Conservation (phyloP, 2,888 invertebrate genomes). For the Tiliacea citrago region DNA sequence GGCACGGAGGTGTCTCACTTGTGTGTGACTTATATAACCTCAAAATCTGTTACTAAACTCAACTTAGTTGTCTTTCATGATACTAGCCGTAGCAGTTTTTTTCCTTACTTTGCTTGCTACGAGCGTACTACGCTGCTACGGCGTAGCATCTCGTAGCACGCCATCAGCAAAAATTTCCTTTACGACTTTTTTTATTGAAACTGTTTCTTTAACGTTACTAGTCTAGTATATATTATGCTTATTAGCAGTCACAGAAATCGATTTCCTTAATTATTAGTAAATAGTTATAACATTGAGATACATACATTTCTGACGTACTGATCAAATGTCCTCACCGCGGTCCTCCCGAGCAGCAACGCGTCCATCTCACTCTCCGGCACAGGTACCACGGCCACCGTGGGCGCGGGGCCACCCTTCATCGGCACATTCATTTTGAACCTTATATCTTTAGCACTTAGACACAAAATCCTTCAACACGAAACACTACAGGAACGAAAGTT, state of each 20-base stretch:
- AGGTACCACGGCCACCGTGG: constrained; percentile 91
- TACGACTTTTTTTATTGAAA: neutral
- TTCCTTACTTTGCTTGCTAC: constrained; percentile 9
- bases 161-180: neutral
- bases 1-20: too few species aligned
- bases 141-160: constrained; percentile 54
- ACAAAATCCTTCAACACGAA: constrained; percentile 38
- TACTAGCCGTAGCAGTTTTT: neutral
- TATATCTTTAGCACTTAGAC: constrained; percentile 21
- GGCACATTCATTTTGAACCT: constrained; percentile 80
- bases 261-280: constrained; percentile 58
- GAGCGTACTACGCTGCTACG: constrained; percentile 49
- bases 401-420: constrained; percentile 85
- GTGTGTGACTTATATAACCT: too few species aligned
- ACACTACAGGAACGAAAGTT: constrained; percentile 9
- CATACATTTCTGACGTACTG: constrained; percentile 90
- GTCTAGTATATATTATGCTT: neutral
- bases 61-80: neutral
- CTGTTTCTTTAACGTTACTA: neutral
- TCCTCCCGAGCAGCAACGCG: constrained; percentile 94
- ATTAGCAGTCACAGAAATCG: constrained; percentile 2
- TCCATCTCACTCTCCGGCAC: constrained; percentile 95
- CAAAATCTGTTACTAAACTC: neutral
- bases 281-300: constrained; percentile 71
- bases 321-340: constrained; percentile 93